Percentiles rank a stretch among this genome's conserved stretches.
Conservation (phyloP, 1,140 invertebrate genomes). For the Drosophila nigrodunni region DNA sequence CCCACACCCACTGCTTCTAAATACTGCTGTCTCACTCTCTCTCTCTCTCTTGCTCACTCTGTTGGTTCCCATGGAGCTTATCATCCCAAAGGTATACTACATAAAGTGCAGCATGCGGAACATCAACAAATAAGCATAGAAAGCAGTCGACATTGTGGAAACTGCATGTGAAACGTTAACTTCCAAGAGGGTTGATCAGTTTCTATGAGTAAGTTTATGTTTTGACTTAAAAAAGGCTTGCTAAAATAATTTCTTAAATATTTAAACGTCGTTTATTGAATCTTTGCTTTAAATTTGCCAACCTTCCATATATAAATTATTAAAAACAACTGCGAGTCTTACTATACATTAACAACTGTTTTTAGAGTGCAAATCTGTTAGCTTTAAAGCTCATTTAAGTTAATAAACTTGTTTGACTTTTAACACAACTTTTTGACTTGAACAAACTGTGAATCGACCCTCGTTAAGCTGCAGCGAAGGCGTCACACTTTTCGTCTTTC, state of each 20-base stretch:
- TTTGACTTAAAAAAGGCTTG: too few species aligned
- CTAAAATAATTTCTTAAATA: too few species aligned
- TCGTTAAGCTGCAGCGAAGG: conserved; percentile 25
- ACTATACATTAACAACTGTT: too few species aligned
- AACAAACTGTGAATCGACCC: conserved; percentile 2
- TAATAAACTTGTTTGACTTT: neutral
- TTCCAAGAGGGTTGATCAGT: conserved; percentile 10
- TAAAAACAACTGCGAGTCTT: too few species aligned
- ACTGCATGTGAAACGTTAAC: conserved; percentile 9
- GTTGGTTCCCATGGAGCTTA: conserved; percentile 18
- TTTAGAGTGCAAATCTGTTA: too few species aligned
- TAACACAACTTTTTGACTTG: neutral
- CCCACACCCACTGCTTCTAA: neutral
- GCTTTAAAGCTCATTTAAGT: too few species aligned
- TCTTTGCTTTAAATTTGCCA: too few species aligned
- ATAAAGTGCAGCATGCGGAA: conserved; percentile 38
- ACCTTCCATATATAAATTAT: too few species aligned
- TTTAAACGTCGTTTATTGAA: too few species aligned
- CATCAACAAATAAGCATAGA: conserved; percentile 55
- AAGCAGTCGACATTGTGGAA: conserved; percentile 33
- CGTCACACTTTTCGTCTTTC: neutral
- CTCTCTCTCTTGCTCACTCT: neutral
- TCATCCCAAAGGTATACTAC: conserved; percentile 37
- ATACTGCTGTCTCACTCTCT: neutral
- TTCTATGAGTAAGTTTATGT: too few species aligned